Evolutionary conservation across 2,888 invertebrate species (phyloP).

Genomic region (Stenurella melanura): DNA sequence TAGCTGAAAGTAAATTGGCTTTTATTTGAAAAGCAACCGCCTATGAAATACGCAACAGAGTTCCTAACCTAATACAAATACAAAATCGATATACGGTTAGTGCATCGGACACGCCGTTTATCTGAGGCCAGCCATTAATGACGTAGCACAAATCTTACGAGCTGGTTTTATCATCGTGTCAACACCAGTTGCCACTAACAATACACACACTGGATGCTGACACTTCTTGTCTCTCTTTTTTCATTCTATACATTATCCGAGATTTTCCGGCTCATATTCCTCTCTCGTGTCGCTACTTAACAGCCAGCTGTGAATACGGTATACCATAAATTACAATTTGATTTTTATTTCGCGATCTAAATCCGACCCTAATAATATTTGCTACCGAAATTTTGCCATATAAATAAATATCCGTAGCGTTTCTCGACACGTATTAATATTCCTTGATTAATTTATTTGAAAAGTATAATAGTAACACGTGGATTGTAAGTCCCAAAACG

Average conservation of each 20-base stretch:
- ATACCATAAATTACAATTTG: not conserved
- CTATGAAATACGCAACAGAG: constrained; percentile 43
- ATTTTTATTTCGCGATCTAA: not conserved
- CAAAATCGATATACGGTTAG: constrained; percentile 67
- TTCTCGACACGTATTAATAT: no score
- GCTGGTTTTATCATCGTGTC: constrained; percentile 71
- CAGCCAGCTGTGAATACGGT: constrained; percentile 10
- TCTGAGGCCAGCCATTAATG: constrained; percentile 69
- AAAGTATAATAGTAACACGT: no score
- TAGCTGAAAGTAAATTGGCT: constrained; percentile 49
- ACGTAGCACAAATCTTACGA: constrained; percentile 69
- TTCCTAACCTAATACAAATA: constrained; percentile 61
- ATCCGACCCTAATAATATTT: not conserved
- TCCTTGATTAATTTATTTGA: no score
- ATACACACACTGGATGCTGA: constrained; percentile 64
- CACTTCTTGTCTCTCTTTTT: constrained; percentile 53
- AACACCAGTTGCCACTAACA: constrained; percentile 71
- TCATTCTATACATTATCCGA: constrained; percentile 41
- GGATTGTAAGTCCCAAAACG: no score
- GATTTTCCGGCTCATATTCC: constrained; percentile 49
- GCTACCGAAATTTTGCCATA: not conserved
- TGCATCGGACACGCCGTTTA: constrained; percentile 69
- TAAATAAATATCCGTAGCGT: not conserved
- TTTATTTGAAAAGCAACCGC: constrained; percentile 45
- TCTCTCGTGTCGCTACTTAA: constrained; percentile 41